Evolutionary conservation across 23 tunicate species (phyloP), one percentile per base, ranked within the genome.

Genomic region (Trididemnum miniatum): DNA sequence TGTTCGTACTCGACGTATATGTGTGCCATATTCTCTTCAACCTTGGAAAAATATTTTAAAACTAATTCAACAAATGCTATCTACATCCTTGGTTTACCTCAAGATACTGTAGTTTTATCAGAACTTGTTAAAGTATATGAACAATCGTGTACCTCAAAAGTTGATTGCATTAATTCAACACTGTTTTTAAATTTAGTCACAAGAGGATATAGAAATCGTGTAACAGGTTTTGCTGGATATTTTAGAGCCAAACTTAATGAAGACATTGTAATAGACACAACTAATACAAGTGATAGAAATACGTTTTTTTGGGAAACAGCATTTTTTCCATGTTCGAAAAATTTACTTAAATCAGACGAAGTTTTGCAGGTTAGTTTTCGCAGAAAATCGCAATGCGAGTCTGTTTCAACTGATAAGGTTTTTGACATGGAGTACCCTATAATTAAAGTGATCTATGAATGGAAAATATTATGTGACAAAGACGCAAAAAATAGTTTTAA

Each of bases 301-400:
- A 91, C 97, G 1, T 91, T 81, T 34, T 91, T 86, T 77, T 91
- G 97, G 97, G 97, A 86, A 76, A 34, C 87, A 22, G 91, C 87
- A 7, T 91, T 91, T 82, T 86, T 91, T 77, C 87, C 97, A 28
- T 35, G 85, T 35, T 9, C 51, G 31, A 31, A 54, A 27, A 26
- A 39, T 12, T 12, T n/a, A 22, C n/a, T 26, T 3, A 26, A 28
- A 60, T 1, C 26, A 7, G 62, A 32, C n/a, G 37, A 39, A 75
- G 12, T 7, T 18, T 23, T 40, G 27, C 66, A 4, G 2, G 28
- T 75, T 3, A 15, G 20, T 22, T 59, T 26, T 32, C 33, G 20
- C n/a, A 24, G 52, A 7, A 34, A 65, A 34, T n/a, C 38, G 9
- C 15, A 9, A 9, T 7, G 54, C 9, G 15, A 44, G 15, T 9